A percentile compares a stretch with the other conserved stretches of the same genome.
These are phyloP conservation scores for Ciconia maguari DNA, from an alignment of 2,113 vertebrate genomes.

Conservation along the genomic window DNA sequence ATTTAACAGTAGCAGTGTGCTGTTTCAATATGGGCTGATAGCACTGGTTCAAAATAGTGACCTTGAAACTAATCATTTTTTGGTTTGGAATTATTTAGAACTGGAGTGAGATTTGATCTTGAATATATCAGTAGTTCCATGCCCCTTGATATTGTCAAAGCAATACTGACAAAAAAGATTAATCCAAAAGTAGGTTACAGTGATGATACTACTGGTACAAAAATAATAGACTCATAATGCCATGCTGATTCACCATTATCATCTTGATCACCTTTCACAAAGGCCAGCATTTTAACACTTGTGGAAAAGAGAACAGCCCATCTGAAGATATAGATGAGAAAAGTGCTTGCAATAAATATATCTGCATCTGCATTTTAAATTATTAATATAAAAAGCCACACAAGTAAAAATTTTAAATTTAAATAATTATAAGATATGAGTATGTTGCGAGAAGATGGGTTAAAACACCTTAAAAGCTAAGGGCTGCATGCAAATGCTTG, in stretches of 20 bases:
- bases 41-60: not conserved
- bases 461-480: not conserved
- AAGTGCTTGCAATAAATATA: not conserved
- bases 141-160: not conserved
- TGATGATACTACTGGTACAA: not conserved
- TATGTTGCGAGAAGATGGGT: not conserved
- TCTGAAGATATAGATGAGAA: not conserved
- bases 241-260: accelerated
- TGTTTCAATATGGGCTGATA: not conserved
- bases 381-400: not conserved
- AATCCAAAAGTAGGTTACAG: not conserved
- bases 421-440: not conserved
- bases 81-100: accelerated
- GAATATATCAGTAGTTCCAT: not conserved
- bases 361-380: not conserved
- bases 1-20: accelerated
- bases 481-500: not conserved
- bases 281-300: not conserved
- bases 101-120: not conserved
- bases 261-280: not conserved
- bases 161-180: not conserved
- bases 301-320: not conserved
- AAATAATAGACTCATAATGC: not conserved
- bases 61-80: not conserved
- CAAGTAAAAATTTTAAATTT: not conserved